phyloP scores from a whole-genome alignment of 2,888 invertebrate species.

The Myopa testacea region DNA sequence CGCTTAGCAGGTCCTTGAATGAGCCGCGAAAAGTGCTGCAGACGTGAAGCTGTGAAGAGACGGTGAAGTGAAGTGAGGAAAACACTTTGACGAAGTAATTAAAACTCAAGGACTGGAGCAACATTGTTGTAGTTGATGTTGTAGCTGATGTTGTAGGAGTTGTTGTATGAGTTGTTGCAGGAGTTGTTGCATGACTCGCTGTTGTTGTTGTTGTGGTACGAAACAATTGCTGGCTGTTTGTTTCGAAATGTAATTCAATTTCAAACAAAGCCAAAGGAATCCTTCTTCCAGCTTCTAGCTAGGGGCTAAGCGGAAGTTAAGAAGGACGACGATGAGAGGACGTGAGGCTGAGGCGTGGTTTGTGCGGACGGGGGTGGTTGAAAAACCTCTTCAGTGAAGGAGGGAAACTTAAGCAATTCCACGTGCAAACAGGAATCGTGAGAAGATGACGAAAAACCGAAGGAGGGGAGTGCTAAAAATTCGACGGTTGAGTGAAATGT shows the following conservation, averaged over 20 bases:
- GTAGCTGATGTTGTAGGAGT: not conserved
- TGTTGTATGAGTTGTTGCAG: constrained; percentile 1
- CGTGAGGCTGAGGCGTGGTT: no score
- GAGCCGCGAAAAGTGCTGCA: not conserved
- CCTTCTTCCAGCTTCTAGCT: not conserved
- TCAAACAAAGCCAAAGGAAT: constrained; percentile 25
- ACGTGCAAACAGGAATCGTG: no score
- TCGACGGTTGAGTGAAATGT: no score
- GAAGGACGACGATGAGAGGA: not conserved
- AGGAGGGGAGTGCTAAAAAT: not conserved
- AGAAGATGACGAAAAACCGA: not conserved
- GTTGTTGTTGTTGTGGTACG: not conserved
- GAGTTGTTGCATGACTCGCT: not conserved
- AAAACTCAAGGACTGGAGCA: constrained; percentile 50
- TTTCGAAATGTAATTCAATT: constrained; percentile 37
- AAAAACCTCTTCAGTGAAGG: no score
- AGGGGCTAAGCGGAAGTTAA: not conserved
- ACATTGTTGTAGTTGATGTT: constrained; percentile 19
- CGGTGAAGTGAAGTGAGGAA: constrained; percentile 29
- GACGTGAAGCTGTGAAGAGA: not conserved
- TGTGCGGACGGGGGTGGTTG: no score
- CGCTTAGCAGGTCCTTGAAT: not conserved
- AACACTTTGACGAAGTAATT: constrained; percentile 57
- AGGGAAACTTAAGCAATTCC: no score
- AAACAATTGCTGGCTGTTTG: constrained; percentile 13